Percentiles rank a stretch among this genome's conserved stretches.
Conservation (phyloP, 2,113 vertebrate genomes). For the Sciurus niger region DNA sequence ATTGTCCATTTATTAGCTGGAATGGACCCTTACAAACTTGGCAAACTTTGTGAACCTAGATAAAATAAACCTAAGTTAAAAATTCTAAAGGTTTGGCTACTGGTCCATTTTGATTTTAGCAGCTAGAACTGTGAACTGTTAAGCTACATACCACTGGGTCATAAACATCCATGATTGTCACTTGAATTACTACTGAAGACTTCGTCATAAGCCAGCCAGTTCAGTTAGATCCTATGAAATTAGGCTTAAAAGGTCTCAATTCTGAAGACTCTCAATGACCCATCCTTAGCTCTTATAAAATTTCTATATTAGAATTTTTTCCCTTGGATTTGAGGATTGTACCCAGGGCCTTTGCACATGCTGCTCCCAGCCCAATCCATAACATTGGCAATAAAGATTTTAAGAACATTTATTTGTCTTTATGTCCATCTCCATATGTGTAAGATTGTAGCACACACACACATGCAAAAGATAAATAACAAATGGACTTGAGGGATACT, state of each 20-base stretch:
- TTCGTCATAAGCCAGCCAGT: background rate
- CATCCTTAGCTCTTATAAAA: background rate
- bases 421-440: background rate
- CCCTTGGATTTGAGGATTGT: background rate
- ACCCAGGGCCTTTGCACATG: background rate
- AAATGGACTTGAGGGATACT: background rate
- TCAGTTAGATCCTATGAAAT: background rate
- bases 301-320: background rate
- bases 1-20: background rate
- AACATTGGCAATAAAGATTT: background rate
- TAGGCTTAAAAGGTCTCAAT: background rate
- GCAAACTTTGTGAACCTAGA: background rate
- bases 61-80: constrained; percentile 10
- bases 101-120: background rate
- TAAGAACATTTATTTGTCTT: background rate
- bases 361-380: background rate
- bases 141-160: background rate
- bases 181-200: background rate
- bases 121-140: background rate
- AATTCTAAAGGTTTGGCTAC: background rate
- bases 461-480: background rate
- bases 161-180: background rate
- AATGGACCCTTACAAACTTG: background rate
- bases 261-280: background rate
- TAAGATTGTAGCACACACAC: background rate